phyloP scores from a whole-genome alignment of 1,140 invertebrate species.

The Aphis gossypii region DNA sequence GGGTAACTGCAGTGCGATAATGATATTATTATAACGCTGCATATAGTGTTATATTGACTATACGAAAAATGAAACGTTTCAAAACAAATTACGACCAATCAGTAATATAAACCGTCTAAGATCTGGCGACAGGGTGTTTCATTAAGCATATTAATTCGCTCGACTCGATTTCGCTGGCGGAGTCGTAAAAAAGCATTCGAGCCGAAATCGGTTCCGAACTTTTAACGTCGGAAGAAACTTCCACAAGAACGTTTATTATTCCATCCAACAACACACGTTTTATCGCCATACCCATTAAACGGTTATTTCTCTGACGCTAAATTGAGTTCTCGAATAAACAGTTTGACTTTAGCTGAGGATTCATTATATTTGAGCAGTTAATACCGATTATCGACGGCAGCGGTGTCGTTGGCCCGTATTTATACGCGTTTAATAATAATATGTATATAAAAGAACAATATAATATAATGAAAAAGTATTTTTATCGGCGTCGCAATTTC shows the following conservation, averaged over 20 bases:
- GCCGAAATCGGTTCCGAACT: constrained; percentile 43
- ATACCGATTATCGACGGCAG: constrained; percentile 1
- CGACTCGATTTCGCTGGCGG: neutral
- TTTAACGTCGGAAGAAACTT: constrained; percentile 34
- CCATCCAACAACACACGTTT: neutral
- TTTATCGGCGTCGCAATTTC: neutral
- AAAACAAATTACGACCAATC: constrained; percentile 24
- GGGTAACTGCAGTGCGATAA: neutral
- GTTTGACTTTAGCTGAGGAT: constrained; percentile 18
- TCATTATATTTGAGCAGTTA: constrained; percentile 16
- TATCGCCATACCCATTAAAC: constrained; percentile 34
- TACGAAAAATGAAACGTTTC: neutral
- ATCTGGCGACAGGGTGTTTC: neutral
- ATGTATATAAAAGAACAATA: neutral
- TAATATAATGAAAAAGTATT: neutral
- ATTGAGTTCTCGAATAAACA: constrained; percentile 20
- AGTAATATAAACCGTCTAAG: neutral
- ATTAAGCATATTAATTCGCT: constrained; percentile 5
- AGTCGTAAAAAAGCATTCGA: constrained; percentile 50
- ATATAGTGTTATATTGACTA: neutral
- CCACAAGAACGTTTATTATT: constrained; percentile 34
- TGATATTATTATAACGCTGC: neutral
- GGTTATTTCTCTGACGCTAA: constrained; percentile 1
- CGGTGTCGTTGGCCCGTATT: neutral
- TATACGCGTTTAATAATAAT: too few species aligned